Percentiles rank a stretch among this genome's conserved stretches.
These are phyloP conservation scores for Carettochelys insculpta DNA, from an alignment of 2,113 vertebrate genomes.

Conservation along the genomic window DNA sequence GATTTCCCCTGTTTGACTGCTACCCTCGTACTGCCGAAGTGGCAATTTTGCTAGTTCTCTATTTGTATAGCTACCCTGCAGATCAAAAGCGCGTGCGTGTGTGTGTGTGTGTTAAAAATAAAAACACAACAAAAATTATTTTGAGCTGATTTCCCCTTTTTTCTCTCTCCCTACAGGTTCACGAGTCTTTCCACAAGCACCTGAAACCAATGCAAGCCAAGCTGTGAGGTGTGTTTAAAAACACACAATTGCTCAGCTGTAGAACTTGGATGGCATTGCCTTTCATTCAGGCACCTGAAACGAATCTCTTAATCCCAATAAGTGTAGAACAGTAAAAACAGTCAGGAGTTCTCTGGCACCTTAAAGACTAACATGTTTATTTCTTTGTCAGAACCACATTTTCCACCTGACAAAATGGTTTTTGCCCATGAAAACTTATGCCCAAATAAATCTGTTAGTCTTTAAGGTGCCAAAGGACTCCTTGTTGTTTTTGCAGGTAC, in stretches of 20 bases:
- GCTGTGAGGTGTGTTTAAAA: constrained; percentile 78
- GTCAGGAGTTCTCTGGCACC: too few species aligned
- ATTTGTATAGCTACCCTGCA: neutral
- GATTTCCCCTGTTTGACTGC: neutral
- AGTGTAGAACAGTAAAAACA: constrained; percentile 61
- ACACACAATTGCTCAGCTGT: neutral
- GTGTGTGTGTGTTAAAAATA: neutral
- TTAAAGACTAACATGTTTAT: too few species aligned
- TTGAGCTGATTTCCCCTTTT: neutral
- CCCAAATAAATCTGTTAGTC: too few species aligned
- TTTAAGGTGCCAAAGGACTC: too few species aligned
- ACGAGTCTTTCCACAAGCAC: constrained; percentile 92
- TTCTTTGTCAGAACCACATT: too few species aligned
- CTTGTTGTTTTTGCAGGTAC: too few species aligned
- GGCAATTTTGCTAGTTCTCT: neutral
- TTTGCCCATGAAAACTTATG: too few species aligned
- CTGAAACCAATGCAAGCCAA: constrained; percentile 93
- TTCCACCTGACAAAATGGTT: too few species aligned
- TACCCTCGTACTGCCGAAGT: neutral
- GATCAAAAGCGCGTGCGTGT: neutral
- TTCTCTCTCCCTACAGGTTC: constrained; percentile 81
- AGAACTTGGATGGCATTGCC: neutral
- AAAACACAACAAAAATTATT: neutral
- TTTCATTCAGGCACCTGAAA: constrained; percentile 26
- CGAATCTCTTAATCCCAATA: constrained; percentile 45